Percentiles rank a stretch among this genome's conserved stretches.
Evolutionary conservation across 2,888 invertebrate species (phyloP).

Genomic region (Cabera pusaria): DNA sequence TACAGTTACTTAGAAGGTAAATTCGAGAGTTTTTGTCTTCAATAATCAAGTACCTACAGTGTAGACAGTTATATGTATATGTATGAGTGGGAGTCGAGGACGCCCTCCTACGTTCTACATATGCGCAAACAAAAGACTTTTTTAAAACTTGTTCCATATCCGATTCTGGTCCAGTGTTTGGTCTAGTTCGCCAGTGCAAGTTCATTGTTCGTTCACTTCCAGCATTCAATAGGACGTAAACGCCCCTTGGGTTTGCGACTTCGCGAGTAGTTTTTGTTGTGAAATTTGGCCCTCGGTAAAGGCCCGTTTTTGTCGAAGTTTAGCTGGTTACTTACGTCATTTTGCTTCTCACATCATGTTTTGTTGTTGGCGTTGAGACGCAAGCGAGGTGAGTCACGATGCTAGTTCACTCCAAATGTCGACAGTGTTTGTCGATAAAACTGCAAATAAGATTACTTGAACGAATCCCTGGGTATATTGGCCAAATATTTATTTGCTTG

Average conservation of each 20-base stretch:
- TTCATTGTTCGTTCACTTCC: conserved; percentile 71
- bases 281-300: conserved; percentile 57
- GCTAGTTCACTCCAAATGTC: conserved; percentile 57
- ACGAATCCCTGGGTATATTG: no score
- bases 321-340: conserved; percentile 66
- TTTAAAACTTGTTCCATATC: conserved; percentile 59
- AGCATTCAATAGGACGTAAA: conserved; percentile 57
- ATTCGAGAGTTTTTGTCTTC: conserved; percentile 32
- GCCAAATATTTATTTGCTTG: conserved; percentile 11
- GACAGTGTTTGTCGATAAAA: conserved; percentile 64
- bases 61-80: conserved; percentile 36
- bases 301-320: conserved; percentile 64
- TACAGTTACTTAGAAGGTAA: conserved; percentile 43
- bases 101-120: conserved; percentile 53
- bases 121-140: conserved; percentile 51
- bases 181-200: conserved; percentile 80
- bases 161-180: conserved; percentile 70
- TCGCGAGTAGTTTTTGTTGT: conserved; percentile 56
- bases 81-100: conserved; percentile 45
- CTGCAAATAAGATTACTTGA: conserved; percentile 19
- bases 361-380: conserved; percentile 81
- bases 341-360: conserved; percentile 56
- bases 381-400: conserved; percentile 78
- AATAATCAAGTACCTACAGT: conserved; percentile 26
- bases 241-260: conserved; percentile 54